Conservation (phyloP, 2,113 vertebrate species). For the Mixornis gularis region DNA sequence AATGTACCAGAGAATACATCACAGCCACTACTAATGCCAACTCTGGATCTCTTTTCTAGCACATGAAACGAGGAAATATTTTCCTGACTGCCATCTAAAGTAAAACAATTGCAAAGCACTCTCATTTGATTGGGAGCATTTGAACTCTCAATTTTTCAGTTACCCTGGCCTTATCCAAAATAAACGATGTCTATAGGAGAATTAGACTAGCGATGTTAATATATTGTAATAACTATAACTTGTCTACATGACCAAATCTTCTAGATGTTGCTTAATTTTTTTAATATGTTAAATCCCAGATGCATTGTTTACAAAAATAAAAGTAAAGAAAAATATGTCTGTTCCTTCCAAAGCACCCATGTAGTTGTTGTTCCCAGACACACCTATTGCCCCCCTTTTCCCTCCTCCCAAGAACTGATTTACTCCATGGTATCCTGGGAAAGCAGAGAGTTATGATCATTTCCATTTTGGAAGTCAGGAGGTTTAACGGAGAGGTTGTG, state of each 20-base stretch:
- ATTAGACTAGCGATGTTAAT: neutral
- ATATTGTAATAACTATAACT: neutral
- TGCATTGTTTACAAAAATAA: neutral
- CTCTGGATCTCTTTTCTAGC: neutral
- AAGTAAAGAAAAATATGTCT: neutral
- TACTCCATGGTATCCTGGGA: neutral
- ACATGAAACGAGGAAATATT: neutral
- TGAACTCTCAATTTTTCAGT: neutral
- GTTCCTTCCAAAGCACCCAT: neutral
- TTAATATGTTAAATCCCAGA: neutral
- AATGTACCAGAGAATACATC: neutral
- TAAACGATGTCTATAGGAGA: neutral
- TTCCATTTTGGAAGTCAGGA: constrained; percentile 14
- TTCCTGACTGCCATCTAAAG: neutral
- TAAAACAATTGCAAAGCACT: neutral
- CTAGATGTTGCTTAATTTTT: neutral
- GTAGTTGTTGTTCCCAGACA: neutral
- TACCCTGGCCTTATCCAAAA: neutral
- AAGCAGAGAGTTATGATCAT: neutral
- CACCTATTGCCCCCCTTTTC: neutral
- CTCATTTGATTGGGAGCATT: neutral
- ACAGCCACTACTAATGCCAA: neutral
- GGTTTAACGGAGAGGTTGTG: neutral
- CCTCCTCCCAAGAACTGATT: neutral
- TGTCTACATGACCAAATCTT: neutral